These are phyloP conservation scores for Euphonia xanthogaster DNA, from an alignment of 2,797 vertebrate species.

Conservation along the genomic window DNA sequence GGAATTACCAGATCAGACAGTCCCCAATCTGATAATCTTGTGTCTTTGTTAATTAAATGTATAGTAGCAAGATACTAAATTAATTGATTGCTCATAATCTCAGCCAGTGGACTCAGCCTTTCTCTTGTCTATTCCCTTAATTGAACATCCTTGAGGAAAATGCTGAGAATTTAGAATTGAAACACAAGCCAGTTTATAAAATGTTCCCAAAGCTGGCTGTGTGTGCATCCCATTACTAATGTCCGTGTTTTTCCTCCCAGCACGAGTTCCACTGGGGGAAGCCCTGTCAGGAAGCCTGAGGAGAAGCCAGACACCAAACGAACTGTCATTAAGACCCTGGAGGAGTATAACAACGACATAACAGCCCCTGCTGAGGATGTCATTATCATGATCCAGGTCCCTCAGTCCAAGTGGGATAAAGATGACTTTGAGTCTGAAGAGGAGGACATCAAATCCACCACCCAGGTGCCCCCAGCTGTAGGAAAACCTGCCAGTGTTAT, in stretches of 20 bases:
- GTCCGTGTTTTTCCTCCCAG: slow-evolving; percentile 19
- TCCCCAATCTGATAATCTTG: slow-evolving; percentile 1
- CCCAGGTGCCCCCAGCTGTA: slow-evolving; percentile 45
- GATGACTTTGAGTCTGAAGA: slow-evolving; percentile 87
- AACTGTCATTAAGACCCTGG: slow-evolving; percentile 83
- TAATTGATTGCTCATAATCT: slow-evolving; percentile 19
- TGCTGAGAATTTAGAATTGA: background rate
- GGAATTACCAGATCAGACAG: slow-evolving; percentile 33
- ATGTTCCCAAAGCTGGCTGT: background rate
- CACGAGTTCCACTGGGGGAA: slow-evolving; percentile 85
- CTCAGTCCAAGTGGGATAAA: slow-evolving; percentile 87
- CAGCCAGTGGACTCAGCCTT: background rate
- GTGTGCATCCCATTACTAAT: background rate
- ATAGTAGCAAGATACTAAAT: background rate
- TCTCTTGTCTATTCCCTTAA: background rate
- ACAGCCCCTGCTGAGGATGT: slow-evolving; percentile 83
- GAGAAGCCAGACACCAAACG: slow-evolving; percentile 80
- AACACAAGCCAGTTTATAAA: background rate
- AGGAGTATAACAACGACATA: slow-evolving; percentile 83
- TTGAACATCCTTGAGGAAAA: background rate
- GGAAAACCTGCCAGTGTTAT: slow-evolving; percentile 74
- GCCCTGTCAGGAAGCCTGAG: slow-evolving; percentile 81
- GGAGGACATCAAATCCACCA: slow-evolving; percentile 75
- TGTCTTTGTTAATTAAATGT: slow-evolving; percentile 21
- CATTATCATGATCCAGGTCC: slow-evolving; percentile 84